Evolutionary conservation across 2,113 vertebrate genomes (phyloP).

Genomic region (Brienomyrus longianalis): DNA sequence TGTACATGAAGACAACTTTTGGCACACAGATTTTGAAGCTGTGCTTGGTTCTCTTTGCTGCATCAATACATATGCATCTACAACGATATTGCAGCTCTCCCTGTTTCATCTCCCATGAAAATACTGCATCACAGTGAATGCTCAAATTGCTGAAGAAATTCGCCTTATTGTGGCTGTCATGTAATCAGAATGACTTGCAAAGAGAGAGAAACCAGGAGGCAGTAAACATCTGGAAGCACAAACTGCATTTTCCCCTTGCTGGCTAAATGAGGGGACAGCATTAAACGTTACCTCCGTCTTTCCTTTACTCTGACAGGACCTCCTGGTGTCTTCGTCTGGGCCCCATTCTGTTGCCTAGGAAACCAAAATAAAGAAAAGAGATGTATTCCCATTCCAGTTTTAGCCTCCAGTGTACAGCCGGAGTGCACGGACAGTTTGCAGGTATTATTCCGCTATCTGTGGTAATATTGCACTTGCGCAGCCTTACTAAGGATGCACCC

Average conservation of each 20-base stretch:
- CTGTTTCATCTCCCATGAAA: not conserved
- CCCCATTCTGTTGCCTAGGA: conserved; percentile 90
- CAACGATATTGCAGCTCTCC: not conserved
- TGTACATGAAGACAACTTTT: not conserved
- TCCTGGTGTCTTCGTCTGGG: conserved; percentile 88
- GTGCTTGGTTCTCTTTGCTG: not conserved
- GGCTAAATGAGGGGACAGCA: conserved; percentile 12
- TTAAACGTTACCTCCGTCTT: conserved; percentile 85
- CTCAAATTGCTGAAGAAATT: not conserved
- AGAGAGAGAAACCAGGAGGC: not conserved
- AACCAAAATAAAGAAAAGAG: conserved; percentile 59
- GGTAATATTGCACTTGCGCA: conserved; percentile 38
- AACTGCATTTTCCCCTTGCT: not conserved
- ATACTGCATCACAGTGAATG: not conserved
- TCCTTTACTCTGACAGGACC: conserved; percentile 98
- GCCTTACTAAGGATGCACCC: conserved; percentile 41
- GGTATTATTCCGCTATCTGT: conserved; percentile 42
- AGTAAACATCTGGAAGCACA: not conserved
- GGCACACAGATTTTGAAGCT: not conserved
- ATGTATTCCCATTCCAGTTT: conserved; percentile 28
- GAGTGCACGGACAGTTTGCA: conserved; percentile 22
- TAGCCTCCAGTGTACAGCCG: conserved; percentile 26
- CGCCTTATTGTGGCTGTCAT: not conserved
- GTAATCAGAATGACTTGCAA: not conserved
- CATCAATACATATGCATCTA: not conserved